phyloP scores from a whole-genome alignment of 2,888 invertebrate species.

The Drosophila mayaguana region DNA sequence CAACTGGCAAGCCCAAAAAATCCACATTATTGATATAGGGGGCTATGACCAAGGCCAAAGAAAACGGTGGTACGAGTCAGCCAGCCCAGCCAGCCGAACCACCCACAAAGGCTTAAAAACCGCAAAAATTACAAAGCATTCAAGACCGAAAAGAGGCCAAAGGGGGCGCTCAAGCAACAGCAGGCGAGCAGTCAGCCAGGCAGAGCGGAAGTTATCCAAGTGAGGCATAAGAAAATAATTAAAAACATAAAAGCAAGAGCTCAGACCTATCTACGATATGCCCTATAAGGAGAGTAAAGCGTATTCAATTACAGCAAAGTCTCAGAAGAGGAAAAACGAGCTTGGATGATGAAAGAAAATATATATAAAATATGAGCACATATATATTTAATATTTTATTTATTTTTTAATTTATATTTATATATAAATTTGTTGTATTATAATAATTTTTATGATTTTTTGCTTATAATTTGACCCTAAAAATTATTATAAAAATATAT shows the following conservation, averaged over 20 bases:
- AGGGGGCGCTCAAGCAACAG: conserved; percentile 2
- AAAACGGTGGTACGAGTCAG: background rate
- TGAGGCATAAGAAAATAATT: conserved; percentile 71
- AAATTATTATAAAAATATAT: no score
- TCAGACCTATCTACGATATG: conserved; percentile 24
- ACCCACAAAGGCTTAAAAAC: conserved; percentile 66
- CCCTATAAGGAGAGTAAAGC: conserved; percentile 8
- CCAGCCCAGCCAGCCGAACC: background rate
- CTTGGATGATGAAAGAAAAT: background rate
- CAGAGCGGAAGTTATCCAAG: conserved; percentile 49
- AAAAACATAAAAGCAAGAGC: conserved; percentile 57
- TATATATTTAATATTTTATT: no score
- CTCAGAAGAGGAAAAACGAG: background rate
- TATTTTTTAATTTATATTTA: no score
- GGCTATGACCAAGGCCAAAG: conserved; percentile 7
- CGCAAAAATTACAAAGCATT: conserved; percentile 75
- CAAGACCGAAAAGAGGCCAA: conserved; percentile 23
- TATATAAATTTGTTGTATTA: no score
- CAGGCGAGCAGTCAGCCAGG: conserved; percentile 18
- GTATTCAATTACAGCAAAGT: conserved; percentile 18
- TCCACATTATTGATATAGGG: conserved; percentile 73
- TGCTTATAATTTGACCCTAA: no score
- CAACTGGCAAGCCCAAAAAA: conserved; percentile 52
- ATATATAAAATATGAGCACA: no score
- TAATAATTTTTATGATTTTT: no score